A percentile compares a stretch with the other conserved stretches of the same genome.
phyloP scores from a whole-genome alignment of 2,888 invertebrate species.

The Allolobophora icterica region DNA sequence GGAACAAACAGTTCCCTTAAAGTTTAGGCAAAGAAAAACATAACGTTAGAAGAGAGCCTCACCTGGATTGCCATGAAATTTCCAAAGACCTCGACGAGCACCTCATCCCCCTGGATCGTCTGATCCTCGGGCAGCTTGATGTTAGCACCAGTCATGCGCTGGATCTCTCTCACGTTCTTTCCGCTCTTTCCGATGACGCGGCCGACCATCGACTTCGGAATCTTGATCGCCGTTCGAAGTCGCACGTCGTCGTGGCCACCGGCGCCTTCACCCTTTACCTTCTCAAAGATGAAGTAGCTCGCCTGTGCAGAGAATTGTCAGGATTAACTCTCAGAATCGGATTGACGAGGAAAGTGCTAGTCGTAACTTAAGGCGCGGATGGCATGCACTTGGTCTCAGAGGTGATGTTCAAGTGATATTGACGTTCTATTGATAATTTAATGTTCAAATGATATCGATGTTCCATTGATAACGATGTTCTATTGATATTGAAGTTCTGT shows the following conservation, averaged over 20 bases:
- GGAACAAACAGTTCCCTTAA: too few species aligned
- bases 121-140: constrained; percentile 64
- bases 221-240: constrained; percentile 89
- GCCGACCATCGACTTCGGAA: constrained; percentile 87
- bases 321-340: not conserved
- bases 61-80: constrained; percentile 51
- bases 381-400: too few species aligned
- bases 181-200: constrained; percentile 88
- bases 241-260: constrained; percentile 75
- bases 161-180: constrained; percentile 75
- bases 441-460: too few species aligned
- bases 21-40: too few species aligned
- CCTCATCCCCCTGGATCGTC: constrained; percentile 48
- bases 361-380: too few species aligned
- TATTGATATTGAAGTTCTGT: too few species aligned
- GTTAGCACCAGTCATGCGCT: constrained; percentile 89
- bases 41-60: too few species aligned
- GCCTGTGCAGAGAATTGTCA: constrained; percentile 73
- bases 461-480: too few species aligned
- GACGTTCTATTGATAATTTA: too few species aligned
- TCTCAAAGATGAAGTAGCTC: constrained; percentile 95
- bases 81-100: constrained; percentile 50
- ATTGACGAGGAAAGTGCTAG: not conserved
- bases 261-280: constrained; percentile 81
- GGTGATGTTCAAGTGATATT: too few species aligned